Evolutionary conservation across 2,888 invertebrate genomes (phyloP).

Genomic region (Calameuta pallipes): DNA sequence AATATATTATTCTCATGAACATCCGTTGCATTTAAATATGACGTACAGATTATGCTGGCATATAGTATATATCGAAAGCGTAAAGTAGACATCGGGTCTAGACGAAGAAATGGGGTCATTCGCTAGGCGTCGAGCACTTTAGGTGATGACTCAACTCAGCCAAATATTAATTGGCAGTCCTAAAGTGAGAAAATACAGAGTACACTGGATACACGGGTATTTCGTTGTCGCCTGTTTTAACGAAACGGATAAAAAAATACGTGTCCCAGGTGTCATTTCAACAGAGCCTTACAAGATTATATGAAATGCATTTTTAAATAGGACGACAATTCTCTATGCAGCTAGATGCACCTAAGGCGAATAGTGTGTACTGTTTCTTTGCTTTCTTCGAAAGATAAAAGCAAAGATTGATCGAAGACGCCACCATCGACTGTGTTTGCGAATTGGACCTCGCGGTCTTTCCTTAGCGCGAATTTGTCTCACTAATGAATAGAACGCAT

Average conservation of each 20-base stretch:
- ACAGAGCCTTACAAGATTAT: neutral
- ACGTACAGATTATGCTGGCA: neutral
- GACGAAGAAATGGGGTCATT: neutral
- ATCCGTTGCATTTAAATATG: neutral
- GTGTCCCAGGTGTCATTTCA: neutral
- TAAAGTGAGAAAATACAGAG: neutral
- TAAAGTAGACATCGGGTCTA: neutral
- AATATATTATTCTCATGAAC: neutral
- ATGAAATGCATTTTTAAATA: neutral
- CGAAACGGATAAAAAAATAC: neutral
- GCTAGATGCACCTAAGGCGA: slow-evolving; percentile 53
- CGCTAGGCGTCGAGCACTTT: neutral
- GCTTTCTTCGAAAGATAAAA: slow-evolving; percentile 76
- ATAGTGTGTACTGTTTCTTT: slow-evolving; percentile 68
- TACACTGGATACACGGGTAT: neutral
- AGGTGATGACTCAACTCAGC: neutral
- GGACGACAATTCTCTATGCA: neutral
- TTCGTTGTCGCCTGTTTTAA: neutral
- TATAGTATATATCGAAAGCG: neutral
- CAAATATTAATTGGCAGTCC: neutral
- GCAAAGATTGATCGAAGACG: slow-evolving; percentile 86
- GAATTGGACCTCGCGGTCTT: slow-evolving; percentile 68
- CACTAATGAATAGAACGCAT: slow-evolving; percentile 90
- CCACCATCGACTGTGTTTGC: slow-evolving; percentile 84
- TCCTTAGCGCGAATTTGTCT: slow-evolving; percentile 86